These are phyloP conservation scores for Lamprotornis superbus DNA, from an alignment of 2,113 vertebrate genomes.

Conservation along the genomic window DNA sequence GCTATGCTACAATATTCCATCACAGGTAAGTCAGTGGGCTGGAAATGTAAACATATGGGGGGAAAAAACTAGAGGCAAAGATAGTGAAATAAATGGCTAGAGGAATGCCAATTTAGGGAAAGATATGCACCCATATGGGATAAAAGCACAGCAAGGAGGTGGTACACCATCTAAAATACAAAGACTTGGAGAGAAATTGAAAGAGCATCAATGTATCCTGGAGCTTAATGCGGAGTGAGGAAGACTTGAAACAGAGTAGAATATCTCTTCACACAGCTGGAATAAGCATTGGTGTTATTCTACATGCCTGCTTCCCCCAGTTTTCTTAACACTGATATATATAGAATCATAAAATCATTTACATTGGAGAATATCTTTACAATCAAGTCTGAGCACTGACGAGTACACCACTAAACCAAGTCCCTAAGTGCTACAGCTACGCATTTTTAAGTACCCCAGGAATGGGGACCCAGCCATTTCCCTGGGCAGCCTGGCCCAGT, in stretches of 20 bases:
- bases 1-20: background rate
- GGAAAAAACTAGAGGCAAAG: background rate
- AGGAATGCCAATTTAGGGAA: background rate
- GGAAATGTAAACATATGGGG: background rate
- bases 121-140: background rate
- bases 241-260: background rate
- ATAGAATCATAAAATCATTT: background rate
- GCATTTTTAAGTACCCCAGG: rapidly evolving
- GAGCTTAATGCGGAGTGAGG: background rate
- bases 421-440: too few relatives aligned
- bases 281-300: background rate
- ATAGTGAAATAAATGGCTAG: background rate
- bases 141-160: background rate
- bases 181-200: background rate
- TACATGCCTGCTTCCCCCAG: background rate
- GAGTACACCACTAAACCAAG: background rate
- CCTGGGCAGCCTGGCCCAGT: background rate
- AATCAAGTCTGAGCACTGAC: background rate
- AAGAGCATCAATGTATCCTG: background rate
- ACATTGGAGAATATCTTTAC: background rate
- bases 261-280: background rate
- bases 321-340: background rate
- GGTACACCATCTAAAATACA: background rate
- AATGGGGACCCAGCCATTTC: background rate
- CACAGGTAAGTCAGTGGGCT: background rate